Evolutionary conservation across 2,113 vertebrate genomes (phyloP), one percentile per base, ranked within the genome.

Genomic region (Cynopterus brachyotis): DNA sequence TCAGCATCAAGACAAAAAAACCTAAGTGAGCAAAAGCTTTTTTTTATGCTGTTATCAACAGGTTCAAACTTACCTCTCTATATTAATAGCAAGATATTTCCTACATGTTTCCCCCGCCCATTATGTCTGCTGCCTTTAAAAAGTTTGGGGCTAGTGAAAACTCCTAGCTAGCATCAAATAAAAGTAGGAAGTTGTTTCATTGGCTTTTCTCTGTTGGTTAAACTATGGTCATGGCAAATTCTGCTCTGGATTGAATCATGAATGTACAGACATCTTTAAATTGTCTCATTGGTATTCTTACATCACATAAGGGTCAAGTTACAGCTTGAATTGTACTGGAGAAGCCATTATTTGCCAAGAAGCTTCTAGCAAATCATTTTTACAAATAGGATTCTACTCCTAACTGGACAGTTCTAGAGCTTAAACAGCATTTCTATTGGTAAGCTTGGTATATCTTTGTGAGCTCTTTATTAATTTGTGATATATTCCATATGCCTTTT

Each of bases 1-100:
- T 91, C 22, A 90, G 45, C 73, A 90, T 80, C 40, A 95, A 92
- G 47, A 89, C 55, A 89, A 92, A 96, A 96, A 90, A 93, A 35
- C 1, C 19, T n/a, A 47, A 93, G 30, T 24, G 32, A 94, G 45
- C 47, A 95, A 78, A 93, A 82, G 66, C 32, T 89, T 90, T 64
- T 64, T 83, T 53, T 76, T 28, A 60, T 57, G 69, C 35, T 97
- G 50, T 84, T 78, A 90, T 78, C 28, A 90, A 59, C 15, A 95
- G 57, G 40, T 32, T 47, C 83, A 94, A 92, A 50, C 3, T 35
- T 86, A 78, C 2, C 11, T 89, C 40, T 73, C 19, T 95, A 59
- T 70, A 60, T 91, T 95, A 53, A 79, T 67, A 85, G 32, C n/a
- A 50, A 95, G 35, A 20, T 81, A 80, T 78, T 93, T 96, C 55